Conservation (phyloP, 2,113 vertebrate genomes). For the Sylvia atricapilla region DNA sequence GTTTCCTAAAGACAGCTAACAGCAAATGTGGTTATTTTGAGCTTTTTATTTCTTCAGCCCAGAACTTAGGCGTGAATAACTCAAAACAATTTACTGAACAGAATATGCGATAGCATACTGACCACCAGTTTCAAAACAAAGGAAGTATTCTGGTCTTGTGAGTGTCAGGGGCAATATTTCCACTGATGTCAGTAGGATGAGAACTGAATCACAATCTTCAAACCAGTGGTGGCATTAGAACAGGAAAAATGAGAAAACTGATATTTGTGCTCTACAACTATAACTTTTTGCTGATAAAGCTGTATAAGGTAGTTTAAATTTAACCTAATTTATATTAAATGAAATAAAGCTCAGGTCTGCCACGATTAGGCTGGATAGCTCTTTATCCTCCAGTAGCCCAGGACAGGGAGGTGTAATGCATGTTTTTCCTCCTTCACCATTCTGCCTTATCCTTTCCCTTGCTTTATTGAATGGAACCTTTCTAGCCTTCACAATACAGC, state of each 20-base stretch:
- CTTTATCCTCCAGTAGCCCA: neutral
- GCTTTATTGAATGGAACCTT: neutral
- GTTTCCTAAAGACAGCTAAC: neutral
- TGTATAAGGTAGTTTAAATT: neutral
- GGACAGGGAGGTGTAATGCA: neutral
- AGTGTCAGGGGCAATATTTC: neutral
- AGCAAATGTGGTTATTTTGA: neutral
- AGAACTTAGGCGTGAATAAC: neutral
- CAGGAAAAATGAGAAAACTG: neutral
- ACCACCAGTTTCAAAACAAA: neutral
- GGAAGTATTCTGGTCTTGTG: neutral
- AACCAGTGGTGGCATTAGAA: neutral
- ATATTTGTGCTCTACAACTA: neutral
- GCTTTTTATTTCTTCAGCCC: neutral
- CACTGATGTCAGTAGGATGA: neutral
- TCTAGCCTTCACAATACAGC: neutral
- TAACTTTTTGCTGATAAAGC: neutral
- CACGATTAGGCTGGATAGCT: neutral
- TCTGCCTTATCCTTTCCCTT: neutral
- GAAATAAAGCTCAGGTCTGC: neutral
- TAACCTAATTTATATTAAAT: neutral
- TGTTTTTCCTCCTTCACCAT: neutral
- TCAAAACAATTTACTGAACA: neutral
- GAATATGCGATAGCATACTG: neutral
- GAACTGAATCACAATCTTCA: neutral